Evolutionary conservation across 2,888 invertebrate genomes (phyloP).

Genomic region (Drosophila parthenogenetica): DNA sequence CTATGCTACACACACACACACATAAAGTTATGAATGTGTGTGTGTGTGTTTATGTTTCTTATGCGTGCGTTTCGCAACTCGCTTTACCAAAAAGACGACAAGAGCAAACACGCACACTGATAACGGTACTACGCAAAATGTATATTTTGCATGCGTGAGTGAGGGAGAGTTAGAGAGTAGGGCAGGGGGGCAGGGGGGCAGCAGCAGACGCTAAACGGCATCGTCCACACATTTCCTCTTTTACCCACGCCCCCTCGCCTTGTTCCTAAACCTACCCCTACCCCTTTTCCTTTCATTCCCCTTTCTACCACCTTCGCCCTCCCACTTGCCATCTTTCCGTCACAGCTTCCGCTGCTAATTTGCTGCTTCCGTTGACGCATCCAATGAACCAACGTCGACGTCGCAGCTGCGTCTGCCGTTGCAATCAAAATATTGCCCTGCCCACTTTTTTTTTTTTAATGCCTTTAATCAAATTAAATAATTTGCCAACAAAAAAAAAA

Average conservation of each 20-base stretch:
- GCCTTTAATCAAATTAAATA: constrained; percentile 46
- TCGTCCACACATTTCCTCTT: constrained; percentile 29
- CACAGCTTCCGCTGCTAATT: constrained; percentile 70
- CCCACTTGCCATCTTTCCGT: not conserved
- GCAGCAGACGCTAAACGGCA: constrained; percentile 1
- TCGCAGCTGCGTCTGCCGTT: constrained; percentile 22
- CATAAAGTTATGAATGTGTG: not conserved
- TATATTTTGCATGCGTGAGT: not conserved
- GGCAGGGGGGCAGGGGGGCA: no score
- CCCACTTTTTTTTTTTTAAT: constrained; percentile 27
- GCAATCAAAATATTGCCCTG: constrained; percentile 44
- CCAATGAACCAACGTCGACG: constrained; percentile 49
- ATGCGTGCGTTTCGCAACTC: constrained; percentile 2
- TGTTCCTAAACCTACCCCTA: not conserved
- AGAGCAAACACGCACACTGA: constrained; percentile 25
- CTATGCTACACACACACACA: not conserved
- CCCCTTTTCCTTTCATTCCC: not conserved
- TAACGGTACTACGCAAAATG: constrained; percentile 24
- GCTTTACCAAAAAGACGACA: constrained; percentile 16
- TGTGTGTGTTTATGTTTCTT: constrained; percentile 4
- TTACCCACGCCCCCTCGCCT: not conserved
- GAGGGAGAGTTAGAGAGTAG: not conserved
- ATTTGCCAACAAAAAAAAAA: constrained; percentile 5
- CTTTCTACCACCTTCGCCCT: not conserved
- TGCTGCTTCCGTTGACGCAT: constrained; percentile 62